Evolutionary conservation across 1,140 invertebrate genomes (phyloP).

Genomic region (Temnothorax curvispinosus): DNA sequence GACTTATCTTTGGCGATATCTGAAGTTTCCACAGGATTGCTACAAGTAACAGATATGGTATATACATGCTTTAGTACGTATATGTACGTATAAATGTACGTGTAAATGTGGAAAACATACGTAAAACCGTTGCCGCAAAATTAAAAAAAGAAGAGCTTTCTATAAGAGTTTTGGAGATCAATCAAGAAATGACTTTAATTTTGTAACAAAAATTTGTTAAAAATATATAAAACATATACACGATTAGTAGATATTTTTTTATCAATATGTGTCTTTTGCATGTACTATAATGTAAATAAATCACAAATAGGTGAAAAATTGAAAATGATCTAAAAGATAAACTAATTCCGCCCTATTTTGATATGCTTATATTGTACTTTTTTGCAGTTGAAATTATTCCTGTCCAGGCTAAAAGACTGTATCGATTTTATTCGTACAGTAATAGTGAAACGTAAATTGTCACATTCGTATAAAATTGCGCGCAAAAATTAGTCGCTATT

Average conservation of each 20-base stretch:
- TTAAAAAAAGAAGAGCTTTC: neutral
- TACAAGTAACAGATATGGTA: conserved; percentile 34
- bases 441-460: neutral
- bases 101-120: neutral
- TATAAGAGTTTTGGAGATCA: neutral
- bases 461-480: conserved; percentile 2
- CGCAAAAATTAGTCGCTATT: conserved; percentile 21
- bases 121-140: neutral
- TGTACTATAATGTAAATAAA: neutral
- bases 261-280: neutral
- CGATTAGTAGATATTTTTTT: neutral
- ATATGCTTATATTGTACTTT: neutral
- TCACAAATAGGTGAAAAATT: neutral
- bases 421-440: conserved; percentile 21
- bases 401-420: neutral
- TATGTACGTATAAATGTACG: neutral
- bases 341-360: neutral
- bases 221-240: neutral
- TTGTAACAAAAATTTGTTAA: neutral
- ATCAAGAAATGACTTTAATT: neutral
- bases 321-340: neutral
- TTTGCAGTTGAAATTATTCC: neutral
- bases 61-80: neutral
- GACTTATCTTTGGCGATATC: conserved; percentile 36
- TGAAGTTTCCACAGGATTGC: conserved; percentile 38